These are phyloP conservation scores for Sialia sialis DNA, from an alignment of 2,113 vertebrate genomes.

Conservation along the genomic window DNA sequence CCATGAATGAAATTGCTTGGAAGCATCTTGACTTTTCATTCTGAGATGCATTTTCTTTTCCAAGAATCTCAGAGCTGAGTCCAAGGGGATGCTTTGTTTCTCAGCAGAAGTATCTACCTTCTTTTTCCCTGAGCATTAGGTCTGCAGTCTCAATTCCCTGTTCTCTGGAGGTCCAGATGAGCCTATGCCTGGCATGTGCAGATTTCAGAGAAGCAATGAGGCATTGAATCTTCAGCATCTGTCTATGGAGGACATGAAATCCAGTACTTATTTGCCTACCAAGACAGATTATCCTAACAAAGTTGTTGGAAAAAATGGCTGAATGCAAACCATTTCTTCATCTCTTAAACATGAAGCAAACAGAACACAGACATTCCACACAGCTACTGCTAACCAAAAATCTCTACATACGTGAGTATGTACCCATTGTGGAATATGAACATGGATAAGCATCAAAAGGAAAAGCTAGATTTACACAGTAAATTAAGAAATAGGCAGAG, in stretches of 20 bases:
- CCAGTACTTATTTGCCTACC: neutral
- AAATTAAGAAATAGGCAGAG: neutral
- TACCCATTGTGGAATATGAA: neutral
- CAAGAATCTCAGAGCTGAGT: neutral
- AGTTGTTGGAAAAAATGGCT: neutral
- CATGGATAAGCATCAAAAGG: neutral
- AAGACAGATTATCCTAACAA: neutral
- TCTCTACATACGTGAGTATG: neutral
- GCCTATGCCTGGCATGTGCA: neutral
- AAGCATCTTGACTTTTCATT: neutral
- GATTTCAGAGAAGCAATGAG: neutral
- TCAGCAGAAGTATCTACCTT: neutral
- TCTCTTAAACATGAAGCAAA: neutral
- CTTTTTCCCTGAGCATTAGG: neutral
- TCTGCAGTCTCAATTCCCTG: neutral
- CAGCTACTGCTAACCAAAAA: neutral
- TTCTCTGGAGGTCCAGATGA: neutral
- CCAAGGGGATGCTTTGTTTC: neutral
- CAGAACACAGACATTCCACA: neutral
- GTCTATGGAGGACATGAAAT: neutral
- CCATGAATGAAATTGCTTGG: neutral
- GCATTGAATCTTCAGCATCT: neutral
- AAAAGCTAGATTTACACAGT: neutral
- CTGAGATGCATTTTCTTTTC: neutral
- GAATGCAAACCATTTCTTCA: neutral